Evolutionary conservation across 2,888 invertebrate species (phyloP).

Genomic region (Macaria liturata): DNA sequence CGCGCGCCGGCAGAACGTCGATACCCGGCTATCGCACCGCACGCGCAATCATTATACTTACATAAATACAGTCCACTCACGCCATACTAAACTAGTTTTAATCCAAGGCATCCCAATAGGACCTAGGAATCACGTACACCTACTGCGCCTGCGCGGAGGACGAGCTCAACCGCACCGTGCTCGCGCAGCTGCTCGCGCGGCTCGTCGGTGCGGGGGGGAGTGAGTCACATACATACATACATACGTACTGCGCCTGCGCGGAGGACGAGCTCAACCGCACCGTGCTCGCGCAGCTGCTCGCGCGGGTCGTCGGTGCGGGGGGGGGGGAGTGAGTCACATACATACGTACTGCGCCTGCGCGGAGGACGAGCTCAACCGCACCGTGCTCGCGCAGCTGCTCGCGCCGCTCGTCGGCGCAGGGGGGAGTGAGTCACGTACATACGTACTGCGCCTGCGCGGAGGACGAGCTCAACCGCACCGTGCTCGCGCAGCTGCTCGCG

Average conservation of each 20-base stretch:
- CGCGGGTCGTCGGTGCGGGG: conserved; percentile 50
- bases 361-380: conserved; percentile 91
- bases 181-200: conserved; percentile 82
- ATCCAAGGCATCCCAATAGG: too few species aligned
- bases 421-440: conserved; percentile 32
- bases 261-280: conserved; percentile 92
- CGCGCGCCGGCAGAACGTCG: too few species aligned
- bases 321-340: conserved; percentile 35
- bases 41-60: too few species aligned
- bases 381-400: conserved; percentile 85
- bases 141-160: conserved; percentile 91
- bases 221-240: conserved; percentile 19
- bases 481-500: conserved; percentile 84
- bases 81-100: too few species aligned
- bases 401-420: conserved; percentile 57
- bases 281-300: conserved; percentile 84
- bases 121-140: too few species aligned
- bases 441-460: conserved; percentile 89
- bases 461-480: conserved; percentile 89
- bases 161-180: conserved; percentile 89
- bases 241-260: conserved; percentile 88
- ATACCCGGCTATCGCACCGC: too few species aligned
- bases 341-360: conserved; percentile 87
- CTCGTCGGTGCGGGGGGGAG: conserved; percentile 42
- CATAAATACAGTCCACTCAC: too few species aligned